Conservation (phyloP, 2,888 invertebrate species). For the Allygus modestus region DNA sequence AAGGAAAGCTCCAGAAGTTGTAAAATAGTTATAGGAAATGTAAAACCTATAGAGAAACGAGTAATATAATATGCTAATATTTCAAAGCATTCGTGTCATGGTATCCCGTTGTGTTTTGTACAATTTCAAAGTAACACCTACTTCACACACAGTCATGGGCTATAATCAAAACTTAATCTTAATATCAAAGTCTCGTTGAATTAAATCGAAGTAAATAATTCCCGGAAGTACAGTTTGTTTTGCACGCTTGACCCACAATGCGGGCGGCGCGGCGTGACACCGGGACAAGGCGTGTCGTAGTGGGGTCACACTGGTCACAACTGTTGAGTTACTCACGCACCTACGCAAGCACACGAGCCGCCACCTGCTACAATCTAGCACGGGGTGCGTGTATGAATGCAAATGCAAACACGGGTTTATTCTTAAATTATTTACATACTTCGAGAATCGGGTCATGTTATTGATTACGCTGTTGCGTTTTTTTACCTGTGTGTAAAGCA, state of each 20-base stretch:
- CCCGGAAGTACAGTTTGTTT: not conserved
- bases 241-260: not conserved
- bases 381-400: not conserved
- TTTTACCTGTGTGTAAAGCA: not conserved
- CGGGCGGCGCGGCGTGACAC: not conserved
- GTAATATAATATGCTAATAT: too few species aligned
- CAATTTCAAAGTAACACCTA: too few species aligned
- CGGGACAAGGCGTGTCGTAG: conserved; percentile 26
- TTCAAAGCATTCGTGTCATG: too few species aligned
- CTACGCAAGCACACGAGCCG: not conserved
- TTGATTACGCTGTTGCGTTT: not conserved
- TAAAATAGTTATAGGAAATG: too few species aligned
- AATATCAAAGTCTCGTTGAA: too few species aligned
- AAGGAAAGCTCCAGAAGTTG: too few species aligned
- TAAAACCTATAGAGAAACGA: too few species aligned
- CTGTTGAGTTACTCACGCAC: conserved; percentile 14
- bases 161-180: too few species aligned
- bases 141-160: too few species aligned
- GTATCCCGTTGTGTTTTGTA: too few species aligned
- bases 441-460: not conserved
- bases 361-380: not conserved
- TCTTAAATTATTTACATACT: conserved; percentile 6
- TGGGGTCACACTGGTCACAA: too few species aligned
- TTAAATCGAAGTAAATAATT: too few species aligned
- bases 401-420: not conserved